Percentiles rank a stretch among this genome's conserved stretches.
These are phyloP conservation scores for Polymixis flavicincta DNA, from an alignment of 2,888 invertebrate species.

Conservation along the genomic window DNA sequence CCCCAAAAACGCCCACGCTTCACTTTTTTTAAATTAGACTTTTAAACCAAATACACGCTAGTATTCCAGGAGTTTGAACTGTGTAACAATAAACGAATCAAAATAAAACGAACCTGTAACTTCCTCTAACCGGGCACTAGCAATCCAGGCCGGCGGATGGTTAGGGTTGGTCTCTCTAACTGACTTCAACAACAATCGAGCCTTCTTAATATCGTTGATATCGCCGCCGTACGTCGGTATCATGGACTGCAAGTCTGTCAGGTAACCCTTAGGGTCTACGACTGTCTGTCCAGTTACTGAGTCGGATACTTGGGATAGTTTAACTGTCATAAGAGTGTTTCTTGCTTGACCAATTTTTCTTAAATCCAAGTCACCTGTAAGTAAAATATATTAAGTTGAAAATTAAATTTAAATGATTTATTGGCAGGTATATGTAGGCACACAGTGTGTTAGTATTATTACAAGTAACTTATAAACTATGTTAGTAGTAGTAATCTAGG, in stretches of 20 bases:
- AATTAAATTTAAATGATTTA: too few species aligned
- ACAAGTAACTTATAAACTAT: too few species aligned
- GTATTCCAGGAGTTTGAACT: background rate
- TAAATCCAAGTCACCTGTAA: slow-evolving; percentile 96
- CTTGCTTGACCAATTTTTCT: slow-evolving; percentile 99
- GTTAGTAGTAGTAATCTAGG: too few species aligned
- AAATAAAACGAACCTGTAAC: slow-evolving; percentile 95
- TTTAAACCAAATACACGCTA: background rate
- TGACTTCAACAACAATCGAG: slow-evolving; percentile 97
- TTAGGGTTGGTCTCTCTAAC: slow-evolving; percentile 99
- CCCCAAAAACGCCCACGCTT: too few species aligned
- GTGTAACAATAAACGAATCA: background rate
- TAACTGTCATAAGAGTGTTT: slow-evolving; percentile 99
- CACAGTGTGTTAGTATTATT: too few species aligned
- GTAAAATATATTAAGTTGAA: background rate
- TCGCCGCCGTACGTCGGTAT: slow-evolving; percentile 99
- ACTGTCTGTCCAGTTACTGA: slow-evolving; percentile 99
- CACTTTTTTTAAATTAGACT: background rate
- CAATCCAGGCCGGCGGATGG: slow-evolving; percentile 99
- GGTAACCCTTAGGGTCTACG: slow-evolving; percentile 99
- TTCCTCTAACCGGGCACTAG: slow-evolving; percentile 99
- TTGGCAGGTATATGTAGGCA: too few species aligned
- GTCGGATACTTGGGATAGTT: slow-evolving; percentile 98
- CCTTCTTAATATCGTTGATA: slow-evolving; percentile 99
- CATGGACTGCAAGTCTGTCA: slow-evolving; percentile 99